Percentiles rank a stretch among this genome's conserved stretches.
phyloP scores from a whole-genome alignment of 2,888 invertebrate genomes.

The Acleris emargana region DNA sequence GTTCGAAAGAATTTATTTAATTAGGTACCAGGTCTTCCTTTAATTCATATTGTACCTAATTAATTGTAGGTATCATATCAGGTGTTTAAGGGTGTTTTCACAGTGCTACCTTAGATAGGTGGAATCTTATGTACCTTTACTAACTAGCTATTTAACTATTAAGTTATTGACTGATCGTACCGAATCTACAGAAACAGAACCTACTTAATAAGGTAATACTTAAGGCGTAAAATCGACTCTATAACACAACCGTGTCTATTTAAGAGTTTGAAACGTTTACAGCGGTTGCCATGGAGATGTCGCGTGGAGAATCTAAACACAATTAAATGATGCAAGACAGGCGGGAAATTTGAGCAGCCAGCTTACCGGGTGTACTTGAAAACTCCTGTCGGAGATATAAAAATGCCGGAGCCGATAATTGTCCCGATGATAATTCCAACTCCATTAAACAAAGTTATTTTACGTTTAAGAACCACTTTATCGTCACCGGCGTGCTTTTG shows the following conservation, averaged over 20 bases:
- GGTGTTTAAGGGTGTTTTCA: no score
- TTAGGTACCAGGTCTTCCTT: no score
- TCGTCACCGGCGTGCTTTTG: conserved; percentile 71
- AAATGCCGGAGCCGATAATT: conserved; percentile 96
- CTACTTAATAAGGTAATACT: no score
- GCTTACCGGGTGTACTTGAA: conserved; percentile 86
- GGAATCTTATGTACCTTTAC: no score
- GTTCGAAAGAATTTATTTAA: no score
- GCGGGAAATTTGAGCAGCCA: conserved; percentile 56
- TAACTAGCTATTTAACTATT: no score
- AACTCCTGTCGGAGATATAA: conserved; percentile 94
- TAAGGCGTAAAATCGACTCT: no score
- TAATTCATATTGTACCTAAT: no score
- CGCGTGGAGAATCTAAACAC: conserved; percentile 42
- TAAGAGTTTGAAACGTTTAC: conserved; percentile 14
- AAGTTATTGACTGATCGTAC: no score
- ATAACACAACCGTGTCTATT: not conserved
- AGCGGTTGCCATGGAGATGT: conserved; percentile 29
- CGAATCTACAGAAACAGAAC: no score
- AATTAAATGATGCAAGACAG: conserved; percentile 42
- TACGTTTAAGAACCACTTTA: conserved; percentile 89
- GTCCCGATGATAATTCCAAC: conserved; percentile 94
- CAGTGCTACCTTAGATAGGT: no score
- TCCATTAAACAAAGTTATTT: conserved; percentile 93
- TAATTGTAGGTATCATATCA: no score